Percentiles rank a stretch among this genome's conserved stretches.
Conservation (phyloP, 2,888 invertebrate genomes). For the Machimus atricapillus region DNA sequence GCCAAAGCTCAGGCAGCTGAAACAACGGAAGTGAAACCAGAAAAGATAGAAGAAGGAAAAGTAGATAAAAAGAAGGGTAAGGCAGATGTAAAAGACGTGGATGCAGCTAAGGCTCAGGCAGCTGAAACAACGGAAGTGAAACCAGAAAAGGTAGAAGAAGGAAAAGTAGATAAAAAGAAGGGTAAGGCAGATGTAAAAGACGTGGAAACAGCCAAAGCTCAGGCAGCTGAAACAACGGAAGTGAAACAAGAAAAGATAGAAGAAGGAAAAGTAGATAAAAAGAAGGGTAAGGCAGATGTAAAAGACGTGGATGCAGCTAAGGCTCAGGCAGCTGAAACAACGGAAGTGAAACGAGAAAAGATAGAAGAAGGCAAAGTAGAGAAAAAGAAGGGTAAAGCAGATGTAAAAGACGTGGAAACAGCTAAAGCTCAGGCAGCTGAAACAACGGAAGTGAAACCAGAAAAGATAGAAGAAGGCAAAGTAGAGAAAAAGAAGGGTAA, state of each 20-base stretch:
- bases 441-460: slow-evolving; percentile 46
- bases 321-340: background rate
- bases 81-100: background rate
- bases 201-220: background rate
- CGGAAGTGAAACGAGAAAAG: background rate
- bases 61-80: background rate
- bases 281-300: slow-evolving; percentile 45
- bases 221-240: background rate
- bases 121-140: slow-evolving; percentile 8
- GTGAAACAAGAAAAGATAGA: background rate
- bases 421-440: background rate
- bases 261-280: background rate
- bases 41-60: slow-evolving; percentile 1
- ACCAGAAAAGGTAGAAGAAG: slow-evolving; percentile 35
- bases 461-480: slow-evolving; percentile 43
- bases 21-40: background rate
- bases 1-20: background rate
- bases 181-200: background rate
- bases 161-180: slow-evolving; percentile 49
- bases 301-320: slow-evolving; percentile 31
- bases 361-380: background rate
- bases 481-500: slow-evolving; percentile 9
- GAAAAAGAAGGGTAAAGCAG: background rate
- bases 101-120: background rate
- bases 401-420: background rate